Evolutionary conservation across 2,797 vertebrate genomes (phyloP).

Genomic region (Gallinago stenura): DNA sequence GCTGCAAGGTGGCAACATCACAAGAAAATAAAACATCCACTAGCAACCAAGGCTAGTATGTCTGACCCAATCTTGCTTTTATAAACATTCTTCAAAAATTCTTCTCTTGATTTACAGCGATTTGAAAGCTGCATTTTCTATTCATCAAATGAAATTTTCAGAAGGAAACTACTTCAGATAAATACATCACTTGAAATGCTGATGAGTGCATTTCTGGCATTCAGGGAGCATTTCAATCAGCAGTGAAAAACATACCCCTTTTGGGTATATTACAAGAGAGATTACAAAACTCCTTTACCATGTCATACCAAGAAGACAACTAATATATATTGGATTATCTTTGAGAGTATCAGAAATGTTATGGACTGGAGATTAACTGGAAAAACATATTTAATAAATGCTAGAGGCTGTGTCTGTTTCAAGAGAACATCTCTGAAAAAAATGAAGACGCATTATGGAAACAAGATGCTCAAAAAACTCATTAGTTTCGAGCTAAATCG

Average conservation of each 20-base stretch:
- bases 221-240: constrained; percentile 60
- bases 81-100: constrained; percentile 6
- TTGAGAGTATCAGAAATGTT: neutral
- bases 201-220: constrained; percentile 60
- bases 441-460: neutral
- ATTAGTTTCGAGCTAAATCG: neutral
- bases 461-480: neutral
- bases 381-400: neutral
- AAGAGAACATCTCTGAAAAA: neutral
- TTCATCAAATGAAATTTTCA: constrained; percentile 70
- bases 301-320: neutral
- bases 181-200: constrained; percentile 67
- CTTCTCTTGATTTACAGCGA: neutral
- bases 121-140: constrained; percentile 30
- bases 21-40: neutral
- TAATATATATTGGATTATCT: neutral
- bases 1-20: neutral
- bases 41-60: neutral
- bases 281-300: neutral
- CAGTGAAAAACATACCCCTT: constrained; percentile 3
- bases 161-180: constrained; percentile 55
- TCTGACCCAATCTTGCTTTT: neutral
- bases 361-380: neutral
- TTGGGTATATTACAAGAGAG: neutral
- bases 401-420: neutral